Conservation (phyloP, 2,797 vertebrate genomes). For the Perdix hodgsoniae region DNA sequence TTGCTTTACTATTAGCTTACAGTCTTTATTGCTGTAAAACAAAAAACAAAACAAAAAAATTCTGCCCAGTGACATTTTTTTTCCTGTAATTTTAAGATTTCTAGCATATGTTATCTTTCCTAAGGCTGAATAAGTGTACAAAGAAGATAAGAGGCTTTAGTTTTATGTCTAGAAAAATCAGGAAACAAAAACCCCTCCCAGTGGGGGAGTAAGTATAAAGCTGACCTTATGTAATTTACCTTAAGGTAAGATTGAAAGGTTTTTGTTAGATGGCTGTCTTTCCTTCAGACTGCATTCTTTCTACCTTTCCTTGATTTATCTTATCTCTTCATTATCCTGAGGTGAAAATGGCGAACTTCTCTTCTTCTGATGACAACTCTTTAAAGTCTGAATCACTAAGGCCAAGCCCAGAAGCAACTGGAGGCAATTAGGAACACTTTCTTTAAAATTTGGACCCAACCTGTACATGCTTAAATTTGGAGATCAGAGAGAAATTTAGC, state of each 20-base stretch:
- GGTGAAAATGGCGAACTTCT: constrained; percentile 41
- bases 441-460: constrained; percentile 52
- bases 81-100: constrained; percentile 15
- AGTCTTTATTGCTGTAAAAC: not conserved
- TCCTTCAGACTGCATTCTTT: constrained; percentile 38
- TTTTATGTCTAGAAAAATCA: constrained; percentile 53
- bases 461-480: constrained; percentile 54
- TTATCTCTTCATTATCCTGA: constrained; percentile 55
- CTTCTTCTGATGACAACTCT: constrained; percentile 53
- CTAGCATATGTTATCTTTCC: constrained; percentile 33
- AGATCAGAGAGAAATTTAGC: constrained; percentile 66
- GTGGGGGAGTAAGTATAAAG: constrained; percentile 58
- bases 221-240: constrained; percentile 70
- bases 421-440: constrained; percentile 69
- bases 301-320: constrained; percentile 64
- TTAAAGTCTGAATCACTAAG: constrained; percentile 60
- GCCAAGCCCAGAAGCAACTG: constrained; percentile 72
- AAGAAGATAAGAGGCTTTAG: constrained; percentile 48
- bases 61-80: not conserved
- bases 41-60: not conserved
- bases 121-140: constrained; percentile 54
- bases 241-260: constrained; percentile 36
- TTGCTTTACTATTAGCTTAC: not conserved
- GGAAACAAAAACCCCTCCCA: constrained; percentile 64
- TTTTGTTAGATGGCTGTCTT: constrained; percentile 43